Base-by-base conservation (phyloP, 2,888 invertebrate genomes). In the Imbricaverruca yamaguchii region DNA sequence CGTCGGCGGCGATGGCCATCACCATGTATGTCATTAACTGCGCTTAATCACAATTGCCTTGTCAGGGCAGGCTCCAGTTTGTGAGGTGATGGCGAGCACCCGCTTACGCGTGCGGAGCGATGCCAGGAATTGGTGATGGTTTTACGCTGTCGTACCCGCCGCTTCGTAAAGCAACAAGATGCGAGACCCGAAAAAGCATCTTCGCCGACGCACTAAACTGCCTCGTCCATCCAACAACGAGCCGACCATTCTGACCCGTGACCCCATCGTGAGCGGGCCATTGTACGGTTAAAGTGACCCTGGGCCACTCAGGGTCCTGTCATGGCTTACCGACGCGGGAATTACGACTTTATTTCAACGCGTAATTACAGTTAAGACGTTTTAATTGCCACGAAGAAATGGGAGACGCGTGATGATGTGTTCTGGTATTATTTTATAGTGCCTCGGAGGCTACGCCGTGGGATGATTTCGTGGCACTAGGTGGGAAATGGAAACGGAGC, bases 271-370 rank as follows among this genome's bases (percentile, higher is more conserved):
- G 55, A 53, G 21, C 11, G 53, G 21, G 15, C 65, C 65, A 23
- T n/a, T 65, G 65, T 65, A 18, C 39, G 39, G 65, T 10, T 23
- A 11, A 8, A 23, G 65, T 65, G 65, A 65, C 65, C 65, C 65
- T 10, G 23, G 0, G 18, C 61, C 61, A 18, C 61, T 61, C 65
- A 65, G 59, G 59, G 3, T 23, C 10, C 65, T 10, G n/a, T 18
- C 74, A 8, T 9, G 21, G 55, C 39, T 15, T 15, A 59, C 12
- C 74, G 21, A 3, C 21, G 8, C 55, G 53, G 53, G 55, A 74
- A 74, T 74, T 74, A 74, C 74, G 74, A 74, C 74, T 74, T 74
- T 74, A 74, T 74, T 74, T 74, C 53, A 74, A 55, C 53, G 74
- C 55, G 53, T 74, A 74, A 74, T 74, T 53, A 18, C 74, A 3